Evolutionary conservation across 2,888 invertebrate genomes (phyloP).

Genomic region (Sminthurinus aureus): DNA sequence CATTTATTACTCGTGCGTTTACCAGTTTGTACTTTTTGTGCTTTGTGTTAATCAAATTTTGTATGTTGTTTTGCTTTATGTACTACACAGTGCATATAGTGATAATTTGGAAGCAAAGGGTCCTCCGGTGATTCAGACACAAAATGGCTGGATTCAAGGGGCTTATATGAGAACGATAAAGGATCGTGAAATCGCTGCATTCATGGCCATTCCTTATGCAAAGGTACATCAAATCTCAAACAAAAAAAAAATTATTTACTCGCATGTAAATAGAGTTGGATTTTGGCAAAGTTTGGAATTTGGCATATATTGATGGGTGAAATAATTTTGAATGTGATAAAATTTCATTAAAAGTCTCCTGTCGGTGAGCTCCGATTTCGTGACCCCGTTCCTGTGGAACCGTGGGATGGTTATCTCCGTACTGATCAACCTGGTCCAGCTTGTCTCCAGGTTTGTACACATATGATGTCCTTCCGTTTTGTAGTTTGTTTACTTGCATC

Average conservation of each 20-base stretch:
- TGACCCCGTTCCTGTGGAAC: conserved; percentile 79
- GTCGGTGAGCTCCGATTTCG: conserved; percentile 41
- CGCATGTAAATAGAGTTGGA: no score
- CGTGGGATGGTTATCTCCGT: conserved; percentile 78
- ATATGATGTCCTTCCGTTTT: conserved; percentile 35
- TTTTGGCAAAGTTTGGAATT: no score
- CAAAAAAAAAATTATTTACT: no score
- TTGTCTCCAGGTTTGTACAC: conserved; percentile 48
- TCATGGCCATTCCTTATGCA: conserved; percentile 47
- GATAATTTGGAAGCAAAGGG: conserved; percentile 1
- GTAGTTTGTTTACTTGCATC: conserved; percentile 26
- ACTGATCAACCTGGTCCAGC: conserved; percentile 45
- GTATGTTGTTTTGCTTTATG: background rate
- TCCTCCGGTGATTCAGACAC: conserved; percentile 25
- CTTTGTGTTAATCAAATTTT: background rate
- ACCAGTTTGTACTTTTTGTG: background rate
- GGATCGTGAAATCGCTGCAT: conserved; percentile 45
- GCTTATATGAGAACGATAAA: conserved; percentile 42
- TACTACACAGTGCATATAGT: background rate
- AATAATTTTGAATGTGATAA: no score
- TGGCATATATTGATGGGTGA: no score
- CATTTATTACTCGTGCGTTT: background rate
- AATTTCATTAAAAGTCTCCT: conserved; percentile 18
- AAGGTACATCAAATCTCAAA: background rate
- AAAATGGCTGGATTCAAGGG: conserved; percentile 40